Base-by-base conservation (phyloP, 1,140 invertebrate genomes). In the Meloidogyne hapla region DNA sequence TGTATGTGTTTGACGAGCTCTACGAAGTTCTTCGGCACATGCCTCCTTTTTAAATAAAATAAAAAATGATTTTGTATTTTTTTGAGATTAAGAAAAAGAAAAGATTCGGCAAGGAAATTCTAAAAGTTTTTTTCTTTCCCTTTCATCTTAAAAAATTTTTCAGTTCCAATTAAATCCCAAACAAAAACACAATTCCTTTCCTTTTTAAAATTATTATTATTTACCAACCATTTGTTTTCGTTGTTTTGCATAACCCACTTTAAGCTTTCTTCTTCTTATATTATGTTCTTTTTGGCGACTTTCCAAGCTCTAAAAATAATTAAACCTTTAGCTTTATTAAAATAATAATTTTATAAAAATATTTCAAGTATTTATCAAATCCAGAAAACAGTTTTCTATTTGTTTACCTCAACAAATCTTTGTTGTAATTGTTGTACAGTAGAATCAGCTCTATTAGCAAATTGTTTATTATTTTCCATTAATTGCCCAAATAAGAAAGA, bases 271-370 rank as follows among this genome's bases (percentile, higher is more conserved):
- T 62, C 82, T 63, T 63, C 69, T 69, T 18, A 25, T 61, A 62
- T 83, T 84, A 69, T 83, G 82, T 28, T 83, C 82, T 69, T 84
- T 83, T 45, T 83, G 81, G 13, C 83, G 80, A 33, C 79, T 77
- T 72, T 83, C 82, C 21, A 83, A 64, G 5, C 80, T 80, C 74
- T 81, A 67, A 81, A 68, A 78, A 56, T n/a, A 56, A 18, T 18
- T 18, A 42, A 12, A 4, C 26, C 0, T n/a, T 72, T 25, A 66
- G 18, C 28, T 38, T 61, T 61, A 33, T 45, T 13, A 12, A 33
- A 15, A 4, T 26, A 4, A 23, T n/a, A 26, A 38, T 8, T n/a
- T 65, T 10, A 25, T 74, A 63, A 23, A 56, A 48, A 70, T 5
- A 26, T n/a, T n/a, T n/a, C n/a, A n/a, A n/a, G n/a, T n/a, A n/a